phyloP scores from a whole-genome alignment of 2,797 vertebrate species.

The Bradypodion ventrale region DNA sequence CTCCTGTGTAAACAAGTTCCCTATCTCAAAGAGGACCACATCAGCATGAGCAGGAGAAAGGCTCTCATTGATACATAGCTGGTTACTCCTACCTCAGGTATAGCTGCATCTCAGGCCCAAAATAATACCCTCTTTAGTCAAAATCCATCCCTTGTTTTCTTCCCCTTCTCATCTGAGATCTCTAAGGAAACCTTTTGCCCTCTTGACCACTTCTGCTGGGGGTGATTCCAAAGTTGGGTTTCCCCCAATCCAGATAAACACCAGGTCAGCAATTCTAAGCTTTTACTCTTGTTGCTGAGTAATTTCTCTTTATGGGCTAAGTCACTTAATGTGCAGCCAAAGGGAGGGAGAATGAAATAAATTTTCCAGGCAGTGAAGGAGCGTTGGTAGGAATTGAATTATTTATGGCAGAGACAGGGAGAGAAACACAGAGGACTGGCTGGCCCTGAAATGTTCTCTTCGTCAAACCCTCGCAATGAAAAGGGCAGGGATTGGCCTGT shows the following conservation, averaged over 20 bases:
- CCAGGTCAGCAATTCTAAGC: conserved; percentile 22
- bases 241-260: conserved; percentile 16
- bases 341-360: conserved; percentile 38
- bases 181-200: background rate
- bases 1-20: background rate
- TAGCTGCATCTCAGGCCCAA: background rate
- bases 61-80: background rate
- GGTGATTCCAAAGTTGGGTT: conserved; percentile 14
- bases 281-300: conserved; percentile 42
- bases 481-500: background rate
- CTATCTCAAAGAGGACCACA: background rate
- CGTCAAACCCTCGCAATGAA: conserved; percentile 9
- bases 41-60: background rate
- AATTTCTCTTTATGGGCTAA: conserved; percentile 44
- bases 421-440: conserved; percentile 7
- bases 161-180: background rate
- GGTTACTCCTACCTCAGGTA: background rate
- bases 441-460: conserved; percentile 17
- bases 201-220: background rate
- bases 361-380: conserved; percentile 39
- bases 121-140: no score
- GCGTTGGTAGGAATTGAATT: conserved; percentile 34
- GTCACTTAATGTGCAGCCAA: conserved; percentile 44
- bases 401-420: conserved; percentile 25
- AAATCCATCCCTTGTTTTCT: background rate